Percentiles rank a stretch among this genome's conserved stretches.
Conservation (phyloP, 2,888 invertebrate species). For the Gnatocerus cornutus region DNA sequence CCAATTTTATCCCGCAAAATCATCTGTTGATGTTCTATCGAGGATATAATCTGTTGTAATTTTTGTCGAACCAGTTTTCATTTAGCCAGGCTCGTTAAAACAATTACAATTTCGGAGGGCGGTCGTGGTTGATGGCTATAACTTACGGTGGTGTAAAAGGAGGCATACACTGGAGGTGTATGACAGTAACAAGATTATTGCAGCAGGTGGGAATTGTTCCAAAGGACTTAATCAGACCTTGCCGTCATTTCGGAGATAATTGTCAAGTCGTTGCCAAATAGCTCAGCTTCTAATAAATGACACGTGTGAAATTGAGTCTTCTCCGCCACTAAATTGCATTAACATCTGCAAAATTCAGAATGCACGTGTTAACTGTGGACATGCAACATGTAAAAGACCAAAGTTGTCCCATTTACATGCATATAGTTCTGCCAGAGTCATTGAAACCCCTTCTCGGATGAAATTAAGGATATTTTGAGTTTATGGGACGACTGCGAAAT, state of each 20-base stretch:
- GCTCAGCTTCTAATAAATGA: conserved; percentile 36
- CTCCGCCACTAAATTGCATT: conserved; percentile 19
- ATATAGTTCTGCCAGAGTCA: conserved; percentile 13
- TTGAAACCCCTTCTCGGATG: not conserved
- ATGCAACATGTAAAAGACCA: conserved; percentile 19
- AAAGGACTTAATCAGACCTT: conserved; percentile 50
- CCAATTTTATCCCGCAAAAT: not conserved
- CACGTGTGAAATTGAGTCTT: conserved; percentile 41
- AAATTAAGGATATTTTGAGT: conserved; percentile 13
- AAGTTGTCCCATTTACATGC: conserved; percentile 14
- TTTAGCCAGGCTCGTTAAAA: conserved; percentile 35
- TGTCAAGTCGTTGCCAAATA: conserved; percentile 42
- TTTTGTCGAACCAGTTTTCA: conserved; percentile 17
- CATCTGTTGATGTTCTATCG: not conserved
- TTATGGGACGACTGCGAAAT: conserved; percentile 7
- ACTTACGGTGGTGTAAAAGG: conserved; percentile 41
- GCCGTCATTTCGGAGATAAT: conserved; percentile 41
- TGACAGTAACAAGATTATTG: conserved; percentile 52
- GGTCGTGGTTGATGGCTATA: conserved; percentile 32
- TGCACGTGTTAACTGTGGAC: conserved; percentile 8
- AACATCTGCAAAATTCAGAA: conserved; percentile 9
- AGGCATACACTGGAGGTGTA: conserved; percentile 41
- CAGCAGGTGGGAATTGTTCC: conserved; percentile 52
- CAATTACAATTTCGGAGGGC: conserved; percentile 23
- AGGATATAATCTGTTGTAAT: no score